These are phyloP conservation scores for Tuta absoluta DNA, from an alignment of 2,888 invertebrate species.

Conservation along the genomic window DNA sequence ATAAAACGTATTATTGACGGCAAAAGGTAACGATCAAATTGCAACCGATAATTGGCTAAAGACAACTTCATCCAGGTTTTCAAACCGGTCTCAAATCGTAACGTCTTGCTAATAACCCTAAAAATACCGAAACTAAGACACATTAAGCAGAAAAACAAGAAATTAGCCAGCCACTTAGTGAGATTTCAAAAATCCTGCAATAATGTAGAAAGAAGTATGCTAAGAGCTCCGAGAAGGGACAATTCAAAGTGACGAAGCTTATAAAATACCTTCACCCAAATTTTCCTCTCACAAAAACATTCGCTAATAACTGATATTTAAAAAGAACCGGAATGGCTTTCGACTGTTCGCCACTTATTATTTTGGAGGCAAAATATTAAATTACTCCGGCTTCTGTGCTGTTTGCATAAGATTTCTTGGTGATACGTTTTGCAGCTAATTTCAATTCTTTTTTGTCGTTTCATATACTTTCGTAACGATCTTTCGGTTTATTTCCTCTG, in stretches of 20 bases:
- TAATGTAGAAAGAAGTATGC: constrained; percentile 31
- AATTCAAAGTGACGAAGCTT: constrained; percentile 25
- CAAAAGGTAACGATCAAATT: constrained; percentile 7
- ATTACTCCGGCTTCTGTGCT: constrained; percentile 24
- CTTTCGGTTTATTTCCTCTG: constrained; percentile 9
- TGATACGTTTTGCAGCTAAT: constrained; percentile 15
- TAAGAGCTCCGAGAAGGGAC: constrained; percentile 28
- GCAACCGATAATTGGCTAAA: neutral
- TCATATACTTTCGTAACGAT: neutral
- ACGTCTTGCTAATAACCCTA: neutral
- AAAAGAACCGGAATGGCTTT: constrained; percentile 38
- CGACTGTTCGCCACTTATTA: constrained; percentile 38
- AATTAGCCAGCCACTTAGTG: constrained; percentile 4
- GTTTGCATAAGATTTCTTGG: constrained; percentile 24
- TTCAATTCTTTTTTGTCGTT: constrained; percentile 17
- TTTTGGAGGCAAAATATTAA: constrained; percentile 39
- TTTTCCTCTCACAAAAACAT: constrained; percentile 50
- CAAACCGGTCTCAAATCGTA: neutral
- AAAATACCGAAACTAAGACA: constrained; percentile 1
- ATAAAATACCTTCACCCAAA: constrained; percentile 44
- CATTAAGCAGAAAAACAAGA: neutral
- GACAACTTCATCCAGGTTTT: constrained; percentile 5
- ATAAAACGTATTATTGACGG: neutral
- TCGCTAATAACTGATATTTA: constrained; percentile 54
- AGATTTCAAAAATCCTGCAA: constrained; percentile 27